A percentile compares a stretch with the other conserved stretches of the same genome.
These are phyloP conservation scores for Tympanoctomys barrerae DNA, from an alignment of 2,797 vertebrate genomes.

Conservation along the genomic window DNA sequence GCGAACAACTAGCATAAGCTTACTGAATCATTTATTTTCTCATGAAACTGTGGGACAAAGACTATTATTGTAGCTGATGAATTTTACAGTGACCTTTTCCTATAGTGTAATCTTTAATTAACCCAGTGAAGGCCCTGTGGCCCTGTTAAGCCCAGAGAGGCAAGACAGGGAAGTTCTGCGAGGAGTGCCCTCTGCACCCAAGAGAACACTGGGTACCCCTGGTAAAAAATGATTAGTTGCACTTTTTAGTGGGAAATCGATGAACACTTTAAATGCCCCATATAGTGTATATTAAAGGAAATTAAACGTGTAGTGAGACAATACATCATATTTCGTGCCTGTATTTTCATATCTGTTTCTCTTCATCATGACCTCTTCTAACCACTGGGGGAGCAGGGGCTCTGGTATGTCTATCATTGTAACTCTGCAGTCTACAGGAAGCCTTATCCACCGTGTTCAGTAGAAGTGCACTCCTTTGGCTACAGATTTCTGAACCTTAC, in stretches of 20 bases:
- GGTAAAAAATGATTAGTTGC: neutral
- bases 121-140: neutral
- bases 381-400: neutral
- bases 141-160: neutral
- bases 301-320: neutral
- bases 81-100: neutral
- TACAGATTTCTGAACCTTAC: slow-evolving; percentile 53
- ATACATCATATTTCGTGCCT: neutral
- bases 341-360: neutral
- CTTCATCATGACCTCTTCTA: neutral
- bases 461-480: slow-evolving; percentile 25
- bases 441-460: neutral
- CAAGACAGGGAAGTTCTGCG: neutral
- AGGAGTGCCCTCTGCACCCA: neutral
- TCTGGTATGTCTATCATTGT: neutral
- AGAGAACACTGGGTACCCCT: neutral
- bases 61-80: neutral
- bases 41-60: neutral
- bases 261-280: neutral
- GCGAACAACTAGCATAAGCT: neutral
- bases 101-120: slow-evolving; percentile 28
- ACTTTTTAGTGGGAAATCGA: neutral
- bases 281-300: neutral
- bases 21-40: neutral
- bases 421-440: neutral